Evolutionary conservation across 2,113 vertebrate genomes (phyloP).

Genomic region (Hepsetus odoe): DNA sequence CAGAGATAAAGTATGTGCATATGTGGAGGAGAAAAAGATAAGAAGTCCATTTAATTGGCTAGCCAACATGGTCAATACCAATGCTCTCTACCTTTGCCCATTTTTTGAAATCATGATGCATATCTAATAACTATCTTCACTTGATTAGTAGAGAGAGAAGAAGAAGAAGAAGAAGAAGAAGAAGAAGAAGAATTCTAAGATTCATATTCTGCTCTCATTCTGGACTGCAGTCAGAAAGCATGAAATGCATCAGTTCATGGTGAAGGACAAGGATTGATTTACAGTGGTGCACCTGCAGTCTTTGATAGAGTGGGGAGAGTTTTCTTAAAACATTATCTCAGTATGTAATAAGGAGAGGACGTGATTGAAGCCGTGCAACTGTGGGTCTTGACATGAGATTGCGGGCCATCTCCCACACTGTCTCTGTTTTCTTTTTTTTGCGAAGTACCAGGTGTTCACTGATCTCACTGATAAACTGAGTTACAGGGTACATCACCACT

Average conservation of each 20-base stretch:
- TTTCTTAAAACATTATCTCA: conserved; percentile 19
- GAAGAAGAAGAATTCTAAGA: neutral
- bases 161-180: conserved; percentile 11
- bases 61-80: conserved; percentile 19
- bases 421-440: conserved; percentile 8
- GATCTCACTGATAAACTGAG: conserved; percentile 13
- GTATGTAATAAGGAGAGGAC: neutral
- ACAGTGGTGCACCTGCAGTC: neutral
- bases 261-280: conserved; percentile 31
- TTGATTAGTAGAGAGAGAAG: conserved; percentile 23
- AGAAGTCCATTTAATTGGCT: conserved; percentile 21
- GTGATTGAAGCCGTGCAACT: neutral
- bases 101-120: conserved; percentile 31
- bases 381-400: neutral
- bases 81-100: conserved; percentile 13
- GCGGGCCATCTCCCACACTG: neutral
- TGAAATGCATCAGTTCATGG: conserved; percentile 24
- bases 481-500: conserved; percentile 26
- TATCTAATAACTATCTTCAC: conserved; percentile 20
- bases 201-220: neutral
- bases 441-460: conserved; percentile 5
- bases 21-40: conserved; percentile 12
- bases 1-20: conserved; percentile 22
- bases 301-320: conserved; percentile 15
- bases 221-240: neutral